Base-by-base conservation (phyloP, 2,888 invertebrate species). In the Lochmaea crataegi region DNA sequence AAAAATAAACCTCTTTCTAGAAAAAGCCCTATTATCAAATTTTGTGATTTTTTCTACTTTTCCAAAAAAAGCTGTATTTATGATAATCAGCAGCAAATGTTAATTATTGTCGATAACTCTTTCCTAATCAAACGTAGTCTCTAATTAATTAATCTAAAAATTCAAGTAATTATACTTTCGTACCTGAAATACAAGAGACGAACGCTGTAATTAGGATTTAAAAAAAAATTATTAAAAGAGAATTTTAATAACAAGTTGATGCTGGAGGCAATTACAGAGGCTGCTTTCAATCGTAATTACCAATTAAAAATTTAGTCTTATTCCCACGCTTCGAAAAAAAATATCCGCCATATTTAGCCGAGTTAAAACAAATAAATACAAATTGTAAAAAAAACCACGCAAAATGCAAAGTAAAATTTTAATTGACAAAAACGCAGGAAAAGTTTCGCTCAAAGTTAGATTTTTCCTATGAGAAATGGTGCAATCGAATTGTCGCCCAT, bases 91-190 rank as follows among this genome's bases (percentile, higher is more conserved):
- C 3, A 48, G 12, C 2, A 48, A 32, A 32, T 32, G 2, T 32
- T 72, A 75, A 75, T 75, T 72, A 69, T 69, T 72, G 63, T 32
- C 32, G 32, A 32, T 32, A 32, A 32, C 32, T 32, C 7, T 32
- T 32, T 58, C 71, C 65, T 68, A 75, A 73, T 75, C 75, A 75
- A 76, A 76, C 63, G 58, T 69, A 72, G 66, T 73, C 75, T 61
- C 65, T 75, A 76, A 76, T 74, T 73, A 74, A 76, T 76, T 76
- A 73, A 61, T 76, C 63, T 65, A 60, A 76, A 76, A 76, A 45
- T 53, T 63, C 65, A 53, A 48, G 64, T 76, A 76, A 76, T 75
- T 75, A 75, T 75, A 72, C 45, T 64, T 64, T 69, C 56, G 63
- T 64, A 69, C 63, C 56, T 69, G 64, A 74, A 26, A 65, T 68